These are phyloP conservation scores for Origma solitaria DNA, from an alignment of 2,113 vertebrate genomes.

Conservation along the genomic window DNA sequence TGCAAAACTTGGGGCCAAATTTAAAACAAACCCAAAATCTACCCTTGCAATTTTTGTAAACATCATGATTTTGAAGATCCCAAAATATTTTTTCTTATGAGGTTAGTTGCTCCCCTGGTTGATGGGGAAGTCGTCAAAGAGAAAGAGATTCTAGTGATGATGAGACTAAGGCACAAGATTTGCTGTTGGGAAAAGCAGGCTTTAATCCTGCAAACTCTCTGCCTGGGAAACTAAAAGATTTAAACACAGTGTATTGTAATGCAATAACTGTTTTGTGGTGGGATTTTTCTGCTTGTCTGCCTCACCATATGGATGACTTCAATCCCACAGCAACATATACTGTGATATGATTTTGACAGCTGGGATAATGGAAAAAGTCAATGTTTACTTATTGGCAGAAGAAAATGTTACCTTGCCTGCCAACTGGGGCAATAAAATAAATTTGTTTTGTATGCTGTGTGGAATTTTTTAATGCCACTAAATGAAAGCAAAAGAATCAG, in stretches of 20 bases:
- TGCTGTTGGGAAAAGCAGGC: neutral
- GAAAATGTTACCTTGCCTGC: slow-evolving; percentile 44
- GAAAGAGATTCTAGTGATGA: neutral
- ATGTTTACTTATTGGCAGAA: slow-evolving; percentile 40
- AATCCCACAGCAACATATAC: slow-evolving; percentile 8
- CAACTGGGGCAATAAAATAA: slow-evolving; percentile 41
- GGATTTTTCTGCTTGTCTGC: neutral
- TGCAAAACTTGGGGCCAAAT: neutral
- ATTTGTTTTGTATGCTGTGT: slow-evolving; percentile 4
- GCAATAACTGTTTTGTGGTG: neutral
- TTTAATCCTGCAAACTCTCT: neutral
- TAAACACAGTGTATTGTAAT: neutral
- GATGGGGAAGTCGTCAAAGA: neutral
- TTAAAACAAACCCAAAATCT: neutral
- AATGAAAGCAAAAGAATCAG: slow-evolving; percentile 29
- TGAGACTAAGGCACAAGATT: neutral
- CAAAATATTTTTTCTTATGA: neutral
- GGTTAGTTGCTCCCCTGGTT: neutral
- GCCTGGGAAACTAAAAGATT: neutral
- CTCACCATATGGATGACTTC: slow-evolving; percentile 47
- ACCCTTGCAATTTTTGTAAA: neutral
- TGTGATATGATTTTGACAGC: slow-evolving; percentile 17
- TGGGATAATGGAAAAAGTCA: slow-evolving; percentile 46
- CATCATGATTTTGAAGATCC: neutral
- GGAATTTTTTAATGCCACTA: slow-evolving; percentile 35